These are phyloP conservation scores for Myotis brandtii DNA, from an alignment of 2,113 vertebrate species.

Conservation along the genomic window DNA sequence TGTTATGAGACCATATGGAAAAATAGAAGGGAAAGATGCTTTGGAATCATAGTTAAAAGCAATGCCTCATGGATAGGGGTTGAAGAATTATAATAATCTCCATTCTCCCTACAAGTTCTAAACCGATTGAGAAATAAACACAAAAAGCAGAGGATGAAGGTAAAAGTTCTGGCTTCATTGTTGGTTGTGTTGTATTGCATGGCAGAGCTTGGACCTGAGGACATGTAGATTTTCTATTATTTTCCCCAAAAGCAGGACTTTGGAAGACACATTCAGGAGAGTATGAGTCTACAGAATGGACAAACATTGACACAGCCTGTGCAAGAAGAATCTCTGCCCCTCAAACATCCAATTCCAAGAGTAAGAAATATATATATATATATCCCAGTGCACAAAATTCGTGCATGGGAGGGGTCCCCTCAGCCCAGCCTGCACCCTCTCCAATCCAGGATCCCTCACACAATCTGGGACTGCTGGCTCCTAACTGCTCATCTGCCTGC, in stretches of 20 bases:
- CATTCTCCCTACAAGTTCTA: not conserved
- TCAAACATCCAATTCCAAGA: not conserved
- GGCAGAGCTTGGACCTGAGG: not conserved
- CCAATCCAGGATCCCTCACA: too few species aligned
- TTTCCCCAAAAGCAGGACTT: not conserved
- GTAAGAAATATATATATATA: not conserved
- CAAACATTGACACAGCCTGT: not conserved
- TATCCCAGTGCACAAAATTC: not conserved
- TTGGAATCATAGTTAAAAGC: conserved; percentile 32
- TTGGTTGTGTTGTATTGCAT: not conserved
- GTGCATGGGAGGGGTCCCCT: too few species aligned
- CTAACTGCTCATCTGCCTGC: too few species aligned
- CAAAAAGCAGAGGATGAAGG: not conserved
- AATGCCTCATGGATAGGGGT: not conserved
- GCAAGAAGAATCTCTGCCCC: not conserved
- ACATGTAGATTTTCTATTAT: not conserved
- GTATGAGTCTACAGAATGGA: not conserved
- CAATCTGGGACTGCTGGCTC: too few species aligned
- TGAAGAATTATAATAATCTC: not conserved
- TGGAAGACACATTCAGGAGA: not conserved
- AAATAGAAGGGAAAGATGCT: not conserved
- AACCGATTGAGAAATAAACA: conserved; percentile 2
- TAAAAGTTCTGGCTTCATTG: not conserved
- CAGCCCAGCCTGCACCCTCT: too few species aligned
- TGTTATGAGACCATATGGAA: not conserved